These are phyloP conservation scores for Lethocerus indicus DNA, from an alignment of 1,140 invertebrate species.

Conservation along the genomic window DNA sequence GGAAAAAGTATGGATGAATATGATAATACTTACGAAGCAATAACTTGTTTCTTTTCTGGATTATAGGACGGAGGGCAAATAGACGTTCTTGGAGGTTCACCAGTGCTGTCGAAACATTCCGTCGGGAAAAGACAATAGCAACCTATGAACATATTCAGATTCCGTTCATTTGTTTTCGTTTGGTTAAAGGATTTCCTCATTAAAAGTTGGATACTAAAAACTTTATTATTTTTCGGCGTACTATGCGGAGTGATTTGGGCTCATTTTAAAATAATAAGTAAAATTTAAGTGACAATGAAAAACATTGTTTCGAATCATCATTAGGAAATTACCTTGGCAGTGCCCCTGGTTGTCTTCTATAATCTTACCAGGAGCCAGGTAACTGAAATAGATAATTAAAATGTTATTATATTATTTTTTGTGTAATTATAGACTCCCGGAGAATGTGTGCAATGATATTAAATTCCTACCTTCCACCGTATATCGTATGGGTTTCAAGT, in stretches of 20 bases:
- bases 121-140: conserved; percentile 16
- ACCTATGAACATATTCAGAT: conserved; percentile 9
- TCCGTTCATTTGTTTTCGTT: no score
- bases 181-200: no score
- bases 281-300: no score
- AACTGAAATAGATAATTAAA: conserved; percentile 5
- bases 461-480: conserved; percentile 13
- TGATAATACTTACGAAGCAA: no score
- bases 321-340: conserved; percentile 5
- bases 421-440: neutral
- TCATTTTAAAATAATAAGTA: no score
- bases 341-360: conserved; percentile 13
- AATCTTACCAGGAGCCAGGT: conserved; percentile 12
- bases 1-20: no score
- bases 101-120: conserved; percentile 13
- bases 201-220: no score
- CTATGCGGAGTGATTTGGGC: no score
- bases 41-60: no score
- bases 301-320: no score
- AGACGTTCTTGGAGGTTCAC: conserved; percentile 7
- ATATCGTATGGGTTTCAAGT: conserved; percentile 15
- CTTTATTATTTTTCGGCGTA: no score
- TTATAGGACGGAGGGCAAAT: conserved; percentile 13
- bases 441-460: neutral
- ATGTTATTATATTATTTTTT: neutral